Percentiles rank a stretch among this genome's conserved stretches.
phyloP scores from a whole-genome alignment of 1,140 invertebrate species.

The Drosophila watanabei region DNA sequence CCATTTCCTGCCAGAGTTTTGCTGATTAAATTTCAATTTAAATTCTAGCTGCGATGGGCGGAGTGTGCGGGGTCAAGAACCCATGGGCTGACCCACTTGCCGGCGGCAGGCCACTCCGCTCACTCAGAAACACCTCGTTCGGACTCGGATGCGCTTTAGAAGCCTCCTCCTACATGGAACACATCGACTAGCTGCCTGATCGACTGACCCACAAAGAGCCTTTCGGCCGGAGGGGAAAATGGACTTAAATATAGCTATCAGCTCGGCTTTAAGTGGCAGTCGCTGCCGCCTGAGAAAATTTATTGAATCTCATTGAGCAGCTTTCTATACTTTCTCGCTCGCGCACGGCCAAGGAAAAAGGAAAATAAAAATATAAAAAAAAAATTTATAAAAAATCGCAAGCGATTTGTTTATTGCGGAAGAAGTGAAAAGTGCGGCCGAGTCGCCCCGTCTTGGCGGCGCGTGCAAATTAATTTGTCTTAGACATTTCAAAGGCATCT shows the following conservation, averaged over 20 bases:
- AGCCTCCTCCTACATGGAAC: slow-evolving; percentile 48
- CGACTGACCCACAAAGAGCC: slow-evolving; percentile 68
- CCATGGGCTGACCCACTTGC: slow-evolving; percentile 53
- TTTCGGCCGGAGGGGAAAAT: slow-evolving; percentile 33
- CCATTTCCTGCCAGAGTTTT: slow-evolving; percentile 34
- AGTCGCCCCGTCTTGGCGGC: slow-evolving; percentile 41
- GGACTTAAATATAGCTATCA: slow-evolving; percentile 83
- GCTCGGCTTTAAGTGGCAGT: slow-evolving; percentile 72
- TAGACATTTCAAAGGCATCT: slow-evolving; percentile 80
- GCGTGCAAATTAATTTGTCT: slow-evolving; percentile 48
- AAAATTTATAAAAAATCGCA: slow-evolving; percentile 26
- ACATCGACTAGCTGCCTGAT: slow-evolving; percentile 36
- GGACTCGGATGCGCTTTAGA: slow-evolving; percentile 35
- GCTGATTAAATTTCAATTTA: slow-evolving; percentile 72
- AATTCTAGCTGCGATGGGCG: slow-evolving; percentile 23
- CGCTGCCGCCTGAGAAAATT: slow-evolving; percentile 65
- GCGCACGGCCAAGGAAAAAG: slow-evolving; percentile 15
- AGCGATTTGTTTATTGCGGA: slow-evolving; percentile 73
- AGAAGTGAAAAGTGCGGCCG: slow-evolving; percentile 71
- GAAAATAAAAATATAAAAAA: not conserved
- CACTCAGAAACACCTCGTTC: slow-evolving; percentile 15
- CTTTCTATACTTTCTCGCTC: slow-evolving; percentile 73
- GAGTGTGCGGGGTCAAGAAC: slow-evolving; percentile 35
- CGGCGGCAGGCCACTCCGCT: slow-evolving; percentile 11
- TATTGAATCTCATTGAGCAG: slow-evolving; percentile 82